Percentiles rank a stretch among this genome's conserved stretches.
These are phyloP conservation scores for Anastatus disparis DNA, from an alignment of 1,140 invertebrate species.

Conservation along the genomic window DNA sequence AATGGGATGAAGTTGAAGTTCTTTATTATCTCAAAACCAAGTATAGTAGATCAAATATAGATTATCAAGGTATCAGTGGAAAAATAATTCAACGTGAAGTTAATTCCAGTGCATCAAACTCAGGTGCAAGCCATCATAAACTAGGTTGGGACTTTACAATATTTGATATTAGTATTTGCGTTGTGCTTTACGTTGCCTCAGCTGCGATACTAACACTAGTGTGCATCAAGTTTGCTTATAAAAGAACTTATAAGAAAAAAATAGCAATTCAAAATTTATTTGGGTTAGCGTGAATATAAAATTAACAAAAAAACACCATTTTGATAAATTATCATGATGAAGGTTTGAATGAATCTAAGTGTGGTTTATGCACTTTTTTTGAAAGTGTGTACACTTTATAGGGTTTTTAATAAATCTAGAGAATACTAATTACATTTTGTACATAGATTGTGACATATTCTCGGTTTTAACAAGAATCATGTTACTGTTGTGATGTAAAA, in stretches of 20 bases:
- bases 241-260: conserved; percentile 76
- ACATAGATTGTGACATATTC: conserved; percentile 31
- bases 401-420: neutral
- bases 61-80: conserved; percentile 58
- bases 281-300: conserved; percentile 68
- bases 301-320: neutral
- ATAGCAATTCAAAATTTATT: conserved; percentile 73
- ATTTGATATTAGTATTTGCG: conserved; percentile 80
- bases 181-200: conserved; percentile 77
- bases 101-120: conserved; percentile 50
- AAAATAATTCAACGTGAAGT: conserved; percentile 45
- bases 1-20: conserved; percentile 79
- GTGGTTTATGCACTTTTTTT: neutral
- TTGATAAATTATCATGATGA: neutral
- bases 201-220: conserved; percentile 77
- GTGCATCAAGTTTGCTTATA: conserved; percentile 80
- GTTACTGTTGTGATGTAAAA: conserved; percentile 5
- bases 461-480: neutral
- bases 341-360: neutral
- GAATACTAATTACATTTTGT: conserved; percentile 14
- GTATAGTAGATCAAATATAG: conserved; percentile 73
- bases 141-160: conserved; percentile 70
- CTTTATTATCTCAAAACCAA: conserved; percentile 80
- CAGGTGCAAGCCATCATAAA: conserved; percentile 56
- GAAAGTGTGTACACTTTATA: conserved; percentile 9